Percentiles rank a stretch among this genome's conserved stretches.
Evolutionary conservation across 1,140 invertebrate species (phyloP).

Genomic region (Hylaeus anthracinus): DNA sequence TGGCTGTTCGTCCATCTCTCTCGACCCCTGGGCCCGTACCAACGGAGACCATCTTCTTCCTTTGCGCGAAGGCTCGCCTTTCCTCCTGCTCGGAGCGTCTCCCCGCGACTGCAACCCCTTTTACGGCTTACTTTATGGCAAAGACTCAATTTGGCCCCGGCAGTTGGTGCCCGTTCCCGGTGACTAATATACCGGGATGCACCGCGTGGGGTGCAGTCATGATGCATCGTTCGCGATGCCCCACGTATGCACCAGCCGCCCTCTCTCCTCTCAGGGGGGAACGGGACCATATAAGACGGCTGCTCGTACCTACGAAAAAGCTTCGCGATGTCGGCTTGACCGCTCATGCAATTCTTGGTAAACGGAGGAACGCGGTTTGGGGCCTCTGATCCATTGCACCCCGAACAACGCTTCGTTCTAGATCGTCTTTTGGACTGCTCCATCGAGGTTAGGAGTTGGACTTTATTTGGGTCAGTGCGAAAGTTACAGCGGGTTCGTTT

Average conservation of each 20-base stretch:
- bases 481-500: too few relatives aligned
- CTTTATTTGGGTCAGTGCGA: too few relatives aligned
- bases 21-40: not conserved
- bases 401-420: too few relatives aligned
- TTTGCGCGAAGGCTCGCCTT: conserved; percentile 32
- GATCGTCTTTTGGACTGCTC: too few relatives aligned
- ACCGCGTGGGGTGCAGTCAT: conserved; percentile 65
- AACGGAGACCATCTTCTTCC: conserved; percentile 2
- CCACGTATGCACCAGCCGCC: conserved; percentile 32
- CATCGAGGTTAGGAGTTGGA: too few relatives aligned
- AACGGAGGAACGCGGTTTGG: too few relatives aligned
- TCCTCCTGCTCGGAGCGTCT: conserved; percentile 58
- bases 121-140: conserved; percentile 79
- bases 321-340: too few relatives aligned
- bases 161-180: conserved; percentile 63
- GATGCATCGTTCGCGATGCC: conserved; percentile 69
- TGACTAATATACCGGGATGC: conserved; percentile 72
- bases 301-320: not conserved
- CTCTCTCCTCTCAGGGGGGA: not conserved
- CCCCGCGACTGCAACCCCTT: conserved; percentile 61
- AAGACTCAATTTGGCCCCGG: conserved; percentile 79
- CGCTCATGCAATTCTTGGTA: too few relatives aligned
- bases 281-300: conserved; percentile 21
- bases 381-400: too few relatives aligned
- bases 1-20: not conserved